These are phyloP conservation scores for Cancer borealis DNA, from an alignment of 2,888 invertebrate genomes.

Conservation along the genomic window DNA sequence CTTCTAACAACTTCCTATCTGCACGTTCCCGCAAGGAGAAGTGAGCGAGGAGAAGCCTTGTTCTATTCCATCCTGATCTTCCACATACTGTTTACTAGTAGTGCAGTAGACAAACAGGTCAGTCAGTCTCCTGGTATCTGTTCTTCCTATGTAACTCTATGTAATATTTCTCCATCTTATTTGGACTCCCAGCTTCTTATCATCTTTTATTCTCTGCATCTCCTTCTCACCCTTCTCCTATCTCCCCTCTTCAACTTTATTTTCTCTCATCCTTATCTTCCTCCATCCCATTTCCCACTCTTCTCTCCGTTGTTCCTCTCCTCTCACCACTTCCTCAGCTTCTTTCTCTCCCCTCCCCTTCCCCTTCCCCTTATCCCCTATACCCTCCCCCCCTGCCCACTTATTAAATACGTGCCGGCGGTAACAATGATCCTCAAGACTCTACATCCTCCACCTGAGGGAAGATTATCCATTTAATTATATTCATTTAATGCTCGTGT, in stretches of 20 bases:
- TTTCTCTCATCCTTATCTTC: neutral
- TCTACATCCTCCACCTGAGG: constrained; percentile 32
- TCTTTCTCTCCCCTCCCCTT: neutral
- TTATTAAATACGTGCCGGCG: constrained; percentile 32
- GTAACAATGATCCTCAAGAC: constrained; percentile 12
- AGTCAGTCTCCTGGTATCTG: too few species aligned
- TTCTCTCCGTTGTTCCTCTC: neutral
- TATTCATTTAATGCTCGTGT: constrained; percentile 26
- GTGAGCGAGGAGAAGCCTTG: too few species aligned
- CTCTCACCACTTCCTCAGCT: neutral
- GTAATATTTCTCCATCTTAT: neutral
- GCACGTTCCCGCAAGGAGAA: too few species aligned
- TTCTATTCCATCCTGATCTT: too few species aligned
- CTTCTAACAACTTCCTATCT: too few species aligned
- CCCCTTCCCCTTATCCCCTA: neutral
- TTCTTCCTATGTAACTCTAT: too few species aligned
- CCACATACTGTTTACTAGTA: too few species aligned
- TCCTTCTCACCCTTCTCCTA: neutral
- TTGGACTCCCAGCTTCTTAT: neutral
- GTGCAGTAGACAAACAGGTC: too few species aligned
- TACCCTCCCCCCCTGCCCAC: neutral
- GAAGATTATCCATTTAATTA: constrained; percentile 3
- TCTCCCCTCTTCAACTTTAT: neutral
- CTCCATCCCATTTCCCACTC: neutral
- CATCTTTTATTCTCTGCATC: neutral